Base-by-base conservation (phyloP, 2,888 invertebrate genomes). In the Calameuta filiformis region DNA sequence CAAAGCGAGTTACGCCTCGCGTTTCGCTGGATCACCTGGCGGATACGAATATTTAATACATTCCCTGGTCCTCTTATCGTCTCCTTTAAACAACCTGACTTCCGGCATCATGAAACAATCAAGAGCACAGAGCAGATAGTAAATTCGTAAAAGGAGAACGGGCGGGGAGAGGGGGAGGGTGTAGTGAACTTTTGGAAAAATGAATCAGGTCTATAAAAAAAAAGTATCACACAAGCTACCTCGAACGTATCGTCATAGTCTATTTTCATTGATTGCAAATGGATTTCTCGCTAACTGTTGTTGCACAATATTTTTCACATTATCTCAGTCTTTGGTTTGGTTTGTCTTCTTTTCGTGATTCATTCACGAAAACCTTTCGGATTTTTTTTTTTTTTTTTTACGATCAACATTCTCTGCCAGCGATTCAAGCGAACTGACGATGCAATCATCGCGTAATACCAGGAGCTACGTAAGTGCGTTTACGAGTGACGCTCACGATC, bases 41-140 rank as follows among this genome's bases (percentile, higher is more conserved):
- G 79, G 79, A 80, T 75, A 81, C 76, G 75, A 80, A 77, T 77
- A 77, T 81, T 73, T 81, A 85, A 85, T 85, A 82, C 79, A 79
- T 76, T 71, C 71, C 71, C 71, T 34, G 33, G 35, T 56, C 56
- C 56, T 56, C 79, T 79, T 81, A 81, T 83, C 78, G 76, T n/a
- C 15, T n/a, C 15, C 33, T 73, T 68, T 68, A 79, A 75, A 79
- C 74, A 76, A n/a, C 69, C 75, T 73, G 71, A 37, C 33, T 76
- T 77, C 69, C 68, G 31, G 31, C 23, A 34, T 9, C 71, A 3
- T 9, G 56, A 56, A 56, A 56, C 56, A 56, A 23, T 23, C 56
- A 9, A 23, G 6, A 9, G 56, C 2, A 56, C 23, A 56, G 9
- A 6, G 23, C 56, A 23, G 23, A 23, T 9, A 56, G 15, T 56